A percentile compares a stretch with the other conserved stretches of the same genome.
phyloP scores from a whole-genome alignment of 1,140 invertebrate species.

The Drosophila cardini region DNA sequence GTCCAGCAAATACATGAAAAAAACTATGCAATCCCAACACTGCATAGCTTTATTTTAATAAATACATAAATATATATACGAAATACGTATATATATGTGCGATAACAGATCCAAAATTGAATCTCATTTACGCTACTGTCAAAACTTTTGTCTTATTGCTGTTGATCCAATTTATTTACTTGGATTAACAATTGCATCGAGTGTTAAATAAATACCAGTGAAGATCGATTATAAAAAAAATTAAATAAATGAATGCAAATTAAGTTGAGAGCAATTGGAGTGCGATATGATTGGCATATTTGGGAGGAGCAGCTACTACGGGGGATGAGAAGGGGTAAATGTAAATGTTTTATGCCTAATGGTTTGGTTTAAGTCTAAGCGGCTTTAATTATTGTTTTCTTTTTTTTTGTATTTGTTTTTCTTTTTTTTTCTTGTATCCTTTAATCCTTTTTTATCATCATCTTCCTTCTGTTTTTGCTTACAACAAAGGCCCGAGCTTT shows the following conservation, averaged over 20 bases:
- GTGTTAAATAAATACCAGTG: slow-evolving; percentile 18
- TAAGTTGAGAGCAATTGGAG: slow-evolving; percentile 29
- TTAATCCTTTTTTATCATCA: neutral
- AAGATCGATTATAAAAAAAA: neutral
- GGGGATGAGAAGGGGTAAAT: slow-evolving; percentile 5
- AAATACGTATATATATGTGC: neutral
- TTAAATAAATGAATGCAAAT: slow-evolving; percentile 3
- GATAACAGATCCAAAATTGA: slow-evolving; percentile 22
- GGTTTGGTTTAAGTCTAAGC: slow-evolving; percentile 31
- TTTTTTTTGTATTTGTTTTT: no score
- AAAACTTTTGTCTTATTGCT: slow-evolving; percentile 24
- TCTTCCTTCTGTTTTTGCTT: neutral
- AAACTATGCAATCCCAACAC: slow-evolving; percentile 16
- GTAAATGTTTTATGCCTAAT: slow-evolving; percentile 19
- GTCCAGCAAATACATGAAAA: slow-evolving; percentile 9
- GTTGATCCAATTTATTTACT: slow-evolving; percentile 10
- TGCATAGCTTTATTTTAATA: slow-evolving; percentile 21
- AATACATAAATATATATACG: no score
- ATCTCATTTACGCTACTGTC: slow-evolving; percentile 27
- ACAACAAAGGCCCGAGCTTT: slow-evolving; percentile 40
- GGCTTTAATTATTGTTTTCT: neutral
- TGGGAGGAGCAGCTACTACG: slow-evolving; percentile 27
- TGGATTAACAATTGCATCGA: slow-evolving; percentile 22
- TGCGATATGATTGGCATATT: slow-evolving; percentile 53
- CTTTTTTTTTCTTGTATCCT: slow-evolving; percentile 6